phyloP scores from a whole-genome alignment of 1,140 invertebrate genomes.

The Lysiphlebus fabarum region DNA sequence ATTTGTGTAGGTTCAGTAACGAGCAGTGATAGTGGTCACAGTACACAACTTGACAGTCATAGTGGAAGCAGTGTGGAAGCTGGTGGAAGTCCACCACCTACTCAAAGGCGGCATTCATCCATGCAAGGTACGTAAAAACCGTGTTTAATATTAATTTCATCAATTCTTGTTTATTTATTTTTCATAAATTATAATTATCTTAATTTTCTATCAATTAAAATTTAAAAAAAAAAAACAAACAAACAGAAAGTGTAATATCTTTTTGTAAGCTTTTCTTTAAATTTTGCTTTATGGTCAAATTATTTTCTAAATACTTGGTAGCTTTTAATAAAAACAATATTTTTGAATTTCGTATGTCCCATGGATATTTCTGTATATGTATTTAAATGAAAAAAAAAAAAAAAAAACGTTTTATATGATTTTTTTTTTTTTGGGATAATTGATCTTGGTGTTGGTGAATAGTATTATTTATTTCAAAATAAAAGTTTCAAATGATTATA shows the following conservation, averaged over 20 bases:
- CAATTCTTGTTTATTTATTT: neutral
- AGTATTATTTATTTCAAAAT: too few relatives aligned
- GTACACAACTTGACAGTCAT: conserved; percentile 72
- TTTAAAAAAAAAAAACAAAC: neutral
- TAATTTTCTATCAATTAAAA: neutral
- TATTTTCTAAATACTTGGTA: neutral
- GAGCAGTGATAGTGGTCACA: conserved; percentile 82
- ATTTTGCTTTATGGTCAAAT: neutral
- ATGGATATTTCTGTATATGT: conserved; percentile 42
- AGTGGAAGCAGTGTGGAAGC: conserved; percentile 63
- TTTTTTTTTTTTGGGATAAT: too few relatives aligned
- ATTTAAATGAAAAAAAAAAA: too few relatives aligned
- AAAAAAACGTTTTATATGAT: too few relatives aligned
- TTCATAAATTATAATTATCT: neutral
- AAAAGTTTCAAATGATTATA: too few relatives aligned
- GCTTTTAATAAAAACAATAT: neutral
- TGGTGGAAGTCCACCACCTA: conserved; percentile 53
- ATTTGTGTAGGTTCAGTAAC: conserved; percentile 71
- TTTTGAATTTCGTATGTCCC: conserved; percentile 39
- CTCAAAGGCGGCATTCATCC: conserved; percentile 56
- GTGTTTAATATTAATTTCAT: conserved; percentile 13
- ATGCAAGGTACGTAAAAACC: conserved; percentile 55
- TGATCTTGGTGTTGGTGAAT: too few relatives aligned
- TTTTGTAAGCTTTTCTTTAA: neutral
- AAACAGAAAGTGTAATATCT: too few relatives aligned